These are phyloP conservation scores for Takifugu bimaculatus DNA, from an alignment of 2,113 vertebrate genomes.

Conservation along the genomic window DNA sequence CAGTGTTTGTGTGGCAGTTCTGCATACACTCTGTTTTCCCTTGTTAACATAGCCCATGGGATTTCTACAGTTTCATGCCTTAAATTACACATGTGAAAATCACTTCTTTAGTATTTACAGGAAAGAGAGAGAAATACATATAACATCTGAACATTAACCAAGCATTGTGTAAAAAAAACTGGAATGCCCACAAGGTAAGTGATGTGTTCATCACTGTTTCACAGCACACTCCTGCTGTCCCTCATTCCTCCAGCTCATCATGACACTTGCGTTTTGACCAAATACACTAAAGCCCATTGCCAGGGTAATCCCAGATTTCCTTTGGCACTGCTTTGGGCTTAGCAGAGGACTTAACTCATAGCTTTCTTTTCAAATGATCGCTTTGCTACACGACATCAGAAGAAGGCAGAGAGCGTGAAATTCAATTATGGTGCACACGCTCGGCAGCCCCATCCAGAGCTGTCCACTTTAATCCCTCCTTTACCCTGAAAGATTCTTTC, in stretches of 20 bases:
- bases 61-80: background rate
- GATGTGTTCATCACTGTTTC: slow-evolving; percentile 3
- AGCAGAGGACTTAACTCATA: slow-evolving; percentile 73
- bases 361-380: slow-evolving; percentile 87
- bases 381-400: slow-evolving; percentile 95
- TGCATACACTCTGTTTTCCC: no score
- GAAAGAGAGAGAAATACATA: background rate
- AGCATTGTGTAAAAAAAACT: background rate
- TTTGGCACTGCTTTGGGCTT: slow-evolving; percentile 66
- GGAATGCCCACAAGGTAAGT: background rate
- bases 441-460: slow-evolving; percentile 78
- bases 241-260: slow-evolving; percentile 29
- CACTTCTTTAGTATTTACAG: background rate
- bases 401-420: slow-evolving; percentile 87
- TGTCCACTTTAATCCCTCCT: slow-evolving; percentile 83
- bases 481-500: slow-evolving; percentile 61
- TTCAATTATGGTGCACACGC: slow-evolving; percentile 86
- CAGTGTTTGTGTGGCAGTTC: no score
- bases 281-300: slow-evolving; percentile 44
- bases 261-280: slow-evolving; percentile 62
- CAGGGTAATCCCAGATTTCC: slow-evolving; percentile 74
- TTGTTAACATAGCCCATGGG: no score
- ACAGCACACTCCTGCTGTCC: slow-evolving; percentile 19
- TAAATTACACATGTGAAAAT: background rate
- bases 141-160: background rate